phyloP scores from a whole-genome alignment of 2,113 vertebrate species.

The Tetraodon nigroviridis region DNA sequence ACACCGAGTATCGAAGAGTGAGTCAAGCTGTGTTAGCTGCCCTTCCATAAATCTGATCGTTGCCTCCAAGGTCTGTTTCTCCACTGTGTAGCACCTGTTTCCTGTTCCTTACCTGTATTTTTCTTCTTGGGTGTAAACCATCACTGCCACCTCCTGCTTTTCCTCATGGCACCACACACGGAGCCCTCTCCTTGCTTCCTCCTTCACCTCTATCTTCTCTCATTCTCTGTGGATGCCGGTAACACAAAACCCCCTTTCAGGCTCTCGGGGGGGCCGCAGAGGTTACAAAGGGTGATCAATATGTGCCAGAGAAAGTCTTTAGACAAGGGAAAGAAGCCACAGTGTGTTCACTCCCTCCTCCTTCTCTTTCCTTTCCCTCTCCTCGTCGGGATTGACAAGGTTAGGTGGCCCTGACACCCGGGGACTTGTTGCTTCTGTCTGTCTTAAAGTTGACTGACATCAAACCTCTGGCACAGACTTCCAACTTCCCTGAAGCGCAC shows the following conservation, averaged over 20 bases:
- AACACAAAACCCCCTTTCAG: constrained; percentile 54
- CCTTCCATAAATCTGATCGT: background rate
- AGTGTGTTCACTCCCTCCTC: constrained; percentile 50
- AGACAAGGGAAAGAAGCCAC: constrained; percentile 64
- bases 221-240: constrained; percentile 57
- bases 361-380: constrained; percentile 31
- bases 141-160: constrained; percentile 18
- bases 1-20: constrained; percentile 4
- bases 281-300: constrained; percentile 71
- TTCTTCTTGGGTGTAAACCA: constrained; percentile 5
- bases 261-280: constrained; percentile 46
- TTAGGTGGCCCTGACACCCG: constrained; percentile 52
- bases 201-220: constrained; percentile 35
- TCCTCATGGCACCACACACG: constrained; percentile 34
- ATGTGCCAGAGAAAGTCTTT: constrained; percentile 68
- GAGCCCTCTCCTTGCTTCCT: constrained; percentile 37
- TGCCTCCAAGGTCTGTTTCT: background rate
- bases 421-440: constrained; percentile 39
- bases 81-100: background rate
- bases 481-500: background rate
- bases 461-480: constrained; percentile 18
- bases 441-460: constrained; percentile 37
- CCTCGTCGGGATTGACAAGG: constrained; percentile 46
- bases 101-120: background rate
- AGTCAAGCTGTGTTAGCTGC: background rate